phyloP scores from a whole-genome alignment of 1,140 invertebrate genomes.

The Drosophila azteca region DNA sequence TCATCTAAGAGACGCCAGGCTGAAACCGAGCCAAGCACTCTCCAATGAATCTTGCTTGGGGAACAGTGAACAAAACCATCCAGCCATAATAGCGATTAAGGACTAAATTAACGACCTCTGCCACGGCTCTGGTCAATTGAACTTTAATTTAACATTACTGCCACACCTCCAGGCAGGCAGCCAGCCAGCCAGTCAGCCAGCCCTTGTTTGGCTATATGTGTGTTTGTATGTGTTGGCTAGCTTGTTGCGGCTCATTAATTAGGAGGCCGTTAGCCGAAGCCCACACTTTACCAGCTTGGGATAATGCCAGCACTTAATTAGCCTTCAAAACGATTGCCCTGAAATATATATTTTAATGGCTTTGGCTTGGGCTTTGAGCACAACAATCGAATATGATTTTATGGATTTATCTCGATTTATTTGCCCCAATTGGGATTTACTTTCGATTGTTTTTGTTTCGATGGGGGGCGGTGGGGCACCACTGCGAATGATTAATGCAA shows the following conservation, averaged over 20 bases:
- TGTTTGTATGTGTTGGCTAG: slow-evolving; percentile 7
- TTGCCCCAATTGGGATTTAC: neutral
- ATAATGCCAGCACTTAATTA: slow-evolving; percentile 66
- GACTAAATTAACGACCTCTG: slow-evolving; percentile 50
- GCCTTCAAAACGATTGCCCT: slow-evolving; percentile 62
- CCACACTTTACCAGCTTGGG: slow-evolving; percentile 13
- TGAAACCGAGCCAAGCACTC: neutral
- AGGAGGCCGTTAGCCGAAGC: slow-evolving; percentile 10
- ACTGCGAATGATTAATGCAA: neutral
- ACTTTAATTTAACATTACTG: slow-evolving; percentile 62
- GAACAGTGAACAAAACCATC: neutral
- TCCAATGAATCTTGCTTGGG: neutral
- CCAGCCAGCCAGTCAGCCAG: neutral
- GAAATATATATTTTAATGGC: slow-evolving; percentile 63
- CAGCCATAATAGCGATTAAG: slow-evolving; percentile 28
- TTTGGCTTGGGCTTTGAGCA: slow-evolving; percentile 34
- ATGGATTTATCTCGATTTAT: slow-evolving; percentile 50
- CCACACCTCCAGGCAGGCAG: neutral
- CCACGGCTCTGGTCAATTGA: slow-evolving; percentile 61
- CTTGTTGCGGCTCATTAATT: slow-evolving; percentile 72
- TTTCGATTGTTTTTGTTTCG: slow-evolving; percentile 10
- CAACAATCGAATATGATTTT: slow-evolving; percentile 55
- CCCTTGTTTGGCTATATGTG: neutral
- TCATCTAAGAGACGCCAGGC: neutral
- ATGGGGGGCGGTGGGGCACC: slow-evolving; percentile 3